These are phyloP conservation scores for Ochotona princeps DNA, from an alignment of 2,113 vertebrate species.

Conservation along the genomic window DNA sequence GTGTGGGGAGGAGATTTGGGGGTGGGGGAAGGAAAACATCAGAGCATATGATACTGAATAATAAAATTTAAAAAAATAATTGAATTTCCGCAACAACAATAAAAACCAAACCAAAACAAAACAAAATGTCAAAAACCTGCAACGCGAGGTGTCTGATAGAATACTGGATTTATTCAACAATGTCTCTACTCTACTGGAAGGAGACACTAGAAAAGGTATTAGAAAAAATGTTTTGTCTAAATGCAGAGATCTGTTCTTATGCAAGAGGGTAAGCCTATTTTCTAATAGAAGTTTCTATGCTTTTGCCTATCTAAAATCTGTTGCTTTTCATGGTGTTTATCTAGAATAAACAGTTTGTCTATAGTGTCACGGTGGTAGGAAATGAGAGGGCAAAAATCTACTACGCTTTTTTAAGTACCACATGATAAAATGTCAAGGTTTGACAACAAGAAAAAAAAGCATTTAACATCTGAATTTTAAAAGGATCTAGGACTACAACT, in stretches of 20 bases:
- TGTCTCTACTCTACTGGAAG: neutral
- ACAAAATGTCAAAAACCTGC: no score
- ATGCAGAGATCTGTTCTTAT: neutral
- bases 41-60: no score
- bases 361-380: neutral
- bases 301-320: neutral
- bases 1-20: no score
- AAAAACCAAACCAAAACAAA: no score
- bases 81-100: no score
- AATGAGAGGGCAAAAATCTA: neutral
- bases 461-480: constrained; percentile 61
- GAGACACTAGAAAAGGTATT: constrained; percentile 24
- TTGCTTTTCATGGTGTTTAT: constrained; percentile 20
- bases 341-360: constrained; percentile 45
- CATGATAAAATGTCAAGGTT: constrained; percentile 38
- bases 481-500: constrained; percentile 32
- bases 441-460: constrained; percentile 59
- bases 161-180: neutral
- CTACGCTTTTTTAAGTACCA: constrained; percentile 58
- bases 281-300: neutral
- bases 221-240: neutral
- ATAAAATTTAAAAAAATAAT: no score
- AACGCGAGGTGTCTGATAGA: neutral
- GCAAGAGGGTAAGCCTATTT: neutral
- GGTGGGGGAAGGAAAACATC: no score